Conservation (phyloP, 2,113 vertebrate species). For the Heliornis fulica region DNA sequence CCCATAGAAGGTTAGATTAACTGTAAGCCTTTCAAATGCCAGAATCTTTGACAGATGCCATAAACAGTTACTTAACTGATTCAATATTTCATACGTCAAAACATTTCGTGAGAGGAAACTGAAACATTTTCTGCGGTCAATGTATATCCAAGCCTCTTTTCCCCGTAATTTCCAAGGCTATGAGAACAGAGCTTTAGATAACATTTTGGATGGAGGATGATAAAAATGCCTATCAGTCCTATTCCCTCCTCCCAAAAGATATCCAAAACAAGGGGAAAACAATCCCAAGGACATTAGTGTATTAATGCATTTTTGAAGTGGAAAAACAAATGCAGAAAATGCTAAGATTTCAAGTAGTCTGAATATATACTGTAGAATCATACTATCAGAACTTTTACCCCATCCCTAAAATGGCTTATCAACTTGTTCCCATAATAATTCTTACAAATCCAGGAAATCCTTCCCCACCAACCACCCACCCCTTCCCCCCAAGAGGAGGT, state of each 20-base stretch:
- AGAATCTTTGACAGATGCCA: conserved; percentile 52
- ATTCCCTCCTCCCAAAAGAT: neutral
- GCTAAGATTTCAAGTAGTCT: neutral
- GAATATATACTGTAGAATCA: neutral
- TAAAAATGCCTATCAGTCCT: no score
- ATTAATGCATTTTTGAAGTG: neutral
- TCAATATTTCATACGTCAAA: conserved; percentile 22
- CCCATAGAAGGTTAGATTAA: conserved; percentile 41
- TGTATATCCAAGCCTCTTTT: neutral
- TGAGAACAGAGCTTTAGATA: neutral
- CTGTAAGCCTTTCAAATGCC: conserved; percentile 48
- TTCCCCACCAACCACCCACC: no score
- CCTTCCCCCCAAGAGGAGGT: neutral
- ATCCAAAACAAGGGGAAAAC: neutral
- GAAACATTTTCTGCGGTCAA: neutral
- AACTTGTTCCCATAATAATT: neutral
- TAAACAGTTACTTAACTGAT: conserved; percentile 31
- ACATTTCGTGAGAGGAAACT: neutral
- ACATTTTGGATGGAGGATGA: no score
- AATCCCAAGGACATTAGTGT: neutral
- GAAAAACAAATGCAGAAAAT: neutral
- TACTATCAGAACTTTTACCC: neutral
- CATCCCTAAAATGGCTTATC: conserved; percentile 14
- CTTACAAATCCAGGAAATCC: neutral
- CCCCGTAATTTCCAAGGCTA: neutral